A percentile compares a stretch with the other conserved stretches of the same genome.
Conservation (phyloP, 2,113 vertebrate species). For the Perca flavescens region DNA sequence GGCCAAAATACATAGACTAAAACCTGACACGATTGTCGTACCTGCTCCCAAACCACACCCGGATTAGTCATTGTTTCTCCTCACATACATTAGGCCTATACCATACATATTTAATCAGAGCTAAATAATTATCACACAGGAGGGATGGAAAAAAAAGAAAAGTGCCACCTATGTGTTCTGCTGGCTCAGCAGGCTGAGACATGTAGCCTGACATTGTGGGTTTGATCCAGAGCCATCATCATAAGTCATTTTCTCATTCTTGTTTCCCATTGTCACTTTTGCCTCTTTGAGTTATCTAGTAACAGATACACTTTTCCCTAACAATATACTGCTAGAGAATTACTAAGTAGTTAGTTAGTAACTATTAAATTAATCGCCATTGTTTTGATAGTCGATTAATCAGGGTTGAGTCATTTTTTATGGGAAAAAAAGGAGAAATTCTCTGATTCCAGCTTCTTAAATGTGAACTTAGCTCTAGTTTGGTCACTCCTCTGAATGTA, state of each 20-base stretch:
- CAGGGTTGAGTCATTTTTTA: no score
- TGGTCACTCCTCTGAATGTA: no score
- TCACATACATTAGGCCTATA: neutral
- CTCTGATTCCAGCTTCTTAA: no score
- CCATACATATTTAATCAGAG: constrained; percentile 26
- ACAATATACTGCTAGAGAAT: no score
- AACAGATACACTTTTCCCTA: constrained; percentile 3
- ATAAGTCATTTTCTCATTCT: constrained; percentile 30
- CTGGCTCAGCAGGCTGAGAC: constrained; percentile 52
- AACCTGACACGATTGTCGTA: constrained; percentile 29
- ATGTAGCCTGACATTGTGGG: constrained; percentile 16
- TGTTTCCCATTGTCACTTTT: constrained; percentile 8
- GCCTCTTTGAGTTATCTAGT: constrained; percentile 3
- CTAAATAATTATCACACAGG: neutral
- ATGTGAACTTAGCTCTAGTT: no score
- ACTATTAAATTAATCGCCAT: no score
- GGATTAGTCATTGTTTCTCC: constrained; percentile 29
- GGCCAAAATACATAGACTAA: constrained; percentile 68
- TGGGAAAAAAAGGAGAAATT: no score
- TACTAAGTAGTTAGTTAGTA: no score
- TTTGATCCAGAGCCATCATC: constrained; percentile 20
- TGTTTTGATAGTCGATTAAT: no score
- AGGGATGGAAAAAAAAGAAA: neutral
- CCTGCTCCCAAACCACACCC: constrained; percentile 47
- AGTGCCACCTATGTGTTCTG: constrained; percentile 17